phyloP scores from a whole-genome alignment of 2,888 invertebrate species.

The Eupithecia dodoneata region DNA sequence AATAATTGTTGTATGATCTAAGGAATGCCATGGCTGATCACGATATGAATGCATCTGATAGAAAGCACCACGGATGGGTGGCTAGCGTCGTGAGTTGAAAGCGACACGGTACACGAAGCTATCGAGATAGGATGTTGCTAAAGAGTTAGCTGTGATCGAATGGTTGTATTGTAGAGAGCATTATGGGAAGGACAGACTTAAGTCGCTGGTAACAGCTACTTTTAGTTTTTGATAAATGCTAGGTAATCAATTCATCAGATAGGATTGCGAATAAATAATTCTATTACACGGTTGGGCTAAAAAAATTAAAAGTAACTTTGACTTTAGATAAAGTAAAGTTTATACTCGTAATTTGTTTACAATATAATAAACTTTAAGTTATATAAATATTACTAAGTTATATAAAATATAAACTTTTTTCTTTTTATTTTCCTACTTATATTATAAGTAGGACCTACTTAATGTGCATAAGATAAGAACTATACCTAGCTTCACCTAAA shows the following conservation, averaged over 20 bases:
- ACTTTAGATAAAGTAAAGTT: not conserved
- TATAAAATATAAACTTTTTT: too few species aligned
- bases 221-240: not conserved
- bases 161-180: not conserved
- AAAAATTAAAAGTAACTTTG: not conserved
- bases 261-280: not conserved
- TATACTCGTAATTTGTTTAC: not conserved
- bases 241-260: not conserved
- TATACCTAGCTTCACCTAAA: not conserved
- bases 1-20: constrained; percentile 27
- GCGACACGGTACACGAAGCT: constrained; percentile 51
- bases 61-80: constrained; percentile 79
- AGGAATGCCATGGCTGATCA: constrained; percentile 47
- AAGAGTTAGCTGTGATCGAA: not conserved
- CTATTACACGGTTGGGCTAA: not conserved
- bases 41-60: constrained; percentile 59
- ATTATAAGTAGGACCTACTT: too few species aligned
- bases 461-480: not conserved
- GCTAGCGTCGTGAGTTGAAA: constrained; percentile 70
- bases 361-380: too few species aligned
- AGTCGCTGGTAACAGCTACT: not conserved
- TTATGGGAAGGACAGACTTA: not conserved
- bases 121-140: constrained; percentile 16
- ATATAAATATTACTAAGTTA: too few species aligned
- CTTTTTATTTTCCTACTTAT: too few species aligned